phyloP scores from a whole-genome alignment of 2,113 vertebrate genomes.

The Marmota monax region DNA sequence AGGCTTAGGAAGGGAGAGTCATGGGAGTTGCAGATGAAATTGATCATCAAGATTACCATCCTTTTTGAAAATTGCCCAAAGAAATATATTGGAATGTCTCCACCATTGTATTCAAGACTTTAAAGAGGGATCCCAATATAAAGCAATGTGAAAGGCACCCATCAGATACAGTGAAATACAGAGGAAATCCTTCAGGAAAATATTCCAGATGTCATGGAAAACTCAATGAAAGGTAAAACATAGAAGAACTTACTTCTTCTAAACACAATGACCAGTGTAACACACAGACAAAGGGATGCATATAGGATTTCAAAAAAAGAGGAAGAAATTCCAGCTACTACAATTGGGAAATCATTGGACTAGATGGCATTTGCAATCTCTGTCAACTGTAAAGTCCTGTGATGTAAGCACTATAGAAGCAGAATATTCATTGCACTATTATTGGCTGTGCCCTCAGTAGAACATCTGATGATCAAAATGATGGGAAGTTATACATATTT shows the following conservation, averaged over 20 bases:
- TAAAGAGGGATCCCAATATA: not conserved
- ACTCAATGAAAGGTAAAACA: not conserved
- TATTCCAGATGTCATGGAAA: not conserved
- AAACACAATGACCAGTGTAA: not conserved
- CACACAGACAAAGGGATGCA: not conserved
- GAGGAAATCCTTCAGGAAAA: constrained; percentile 12
- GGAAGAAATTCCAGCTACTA: not conserved
- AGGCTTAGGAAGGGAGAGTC: not conserved
- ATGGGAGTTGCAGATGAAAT: not conserved
- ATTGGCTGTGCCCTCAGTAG: not conserved
- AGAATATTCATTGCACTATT: not conserved
- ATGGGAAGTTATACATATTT: not conserved
- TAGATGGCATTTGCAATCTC: not conserved
- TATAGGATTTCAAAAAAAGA: not conserved
- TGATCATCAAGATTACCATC: not conserved
- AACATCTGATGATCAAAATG: not conserved
- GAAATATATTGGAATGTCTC: not conserved
- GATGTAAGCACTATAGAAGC: not conserved
- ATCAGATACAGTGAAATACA: not conserved
- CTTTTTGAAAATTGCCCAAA: not conserved
- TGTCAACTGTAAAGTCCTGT: not conserved
- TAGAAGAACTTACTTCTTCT: not conserved
- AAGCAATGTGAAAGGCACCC: not conserved
- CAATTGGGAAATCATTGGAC: not conserved
- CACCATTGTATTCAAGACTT: not conserved